Evolutionary conservation across 53 echinoderm and acorn worm species (phyloP).

Genomic region (Crossaster papposus): DNA sequence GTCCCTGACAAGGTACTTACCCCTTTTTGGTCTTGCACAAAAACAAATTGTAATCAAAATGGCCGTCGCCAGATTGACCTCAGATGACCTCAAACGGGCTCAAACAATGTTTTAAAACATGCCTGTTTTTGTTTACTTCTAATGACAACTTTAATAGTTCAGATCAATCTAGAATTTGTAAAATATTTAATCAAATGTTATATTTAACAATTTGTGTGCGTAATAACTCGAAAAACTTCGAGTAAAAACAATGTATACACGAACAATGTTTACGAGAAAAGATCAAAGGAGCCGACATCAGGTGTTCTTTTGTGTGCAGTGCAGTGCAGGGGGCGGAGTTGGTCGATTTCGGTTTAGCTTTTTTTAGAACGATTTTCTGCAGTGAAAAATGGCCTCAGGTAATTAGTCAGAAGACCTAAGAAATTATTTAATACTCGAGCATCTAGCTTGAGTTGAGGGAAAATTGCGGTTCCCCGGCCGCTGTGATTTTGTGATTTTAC

Average conservation of each 20-base stretch:
- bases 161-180: background rate
- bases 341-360: background rate
- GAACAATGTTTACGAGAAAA: background rate
- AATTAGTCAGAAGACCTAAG: background rate
- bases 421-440: background rate
- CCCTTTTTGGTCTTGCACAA: constrained; percentile 11
- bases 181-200: background rate
- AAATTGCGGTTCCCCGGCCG: too few species aligned
- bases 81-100: constrained; percentile 37
- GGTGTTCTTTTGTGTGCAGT: background rate
- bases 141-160: background rate
- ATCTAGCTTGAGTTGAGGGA: background rate
- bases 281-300: constrained; percentile 1
- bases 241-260: background rate
- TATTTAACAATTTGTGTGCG: background rate
- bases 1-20: too few species aligned
- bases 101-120: background rate
- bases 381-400: constrained; percentile 31
- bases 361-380: background rate
- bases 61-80: constrained; percentile 26
- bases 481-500: too few species aligned
- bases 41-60: constrained; percentile 45
- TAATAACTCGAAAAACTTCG: background rate
- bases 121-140: background rate
- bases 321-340: background rate